Conservation (phyloP, 1,140 invertebrate genomes). For the Pygmarrhopalites habei region DNA sequence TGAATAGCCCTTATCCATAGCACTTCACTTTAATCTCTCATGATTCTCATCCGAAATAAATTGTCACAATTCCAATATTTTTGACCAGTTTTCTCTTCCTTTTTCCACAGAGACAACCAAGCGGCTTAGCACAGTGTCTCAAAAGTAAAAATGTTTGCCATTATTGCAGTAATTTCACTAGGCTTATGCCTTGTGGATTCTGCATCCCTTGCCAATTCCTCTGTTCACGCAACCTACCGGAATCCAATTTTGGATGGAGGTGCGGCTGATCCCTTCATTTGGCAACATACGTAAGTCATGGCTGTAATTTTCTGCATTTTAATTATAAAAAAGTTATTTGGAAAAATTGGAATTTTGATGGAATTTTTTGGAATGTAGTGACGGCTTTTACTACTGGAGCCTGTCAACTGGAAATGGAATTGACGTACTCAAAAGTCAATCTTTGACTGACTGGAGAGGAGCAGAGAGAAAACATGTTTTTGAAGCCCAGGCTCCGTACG, state of each 20-base stretch:
- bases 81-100: too few relatives aligned
- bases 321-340: too few relatives aligned
- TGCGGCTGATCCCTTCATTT: slow-evolving; percentile 23
- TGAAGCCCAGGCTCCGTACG: slow-evolving; percentile 11
- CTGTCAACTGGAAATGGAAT: slow-evolving; percentile 40
- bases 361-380: too few relatives aligned
- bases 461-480: slow-evolving; percentile 20
- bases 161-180: not conserved
- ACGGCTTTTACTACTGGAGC: slow-evolving; percentile 43
- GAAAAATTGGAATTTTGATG: too few relatives aligned
- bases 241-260: slow-evolving; percentile 24
- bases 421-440: slow-evolving; percentile 46
- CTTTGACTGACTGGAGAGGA: slow-evolving; percentile 40
- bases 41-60: too few relatives aligned
- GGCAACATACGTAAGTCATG: slow-evolving; percentile 13
- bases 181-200: not conserved
- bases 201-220: not conserved
- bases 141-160: too few relatives aligned
- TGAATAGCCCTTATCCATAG: too few relatives aligned
- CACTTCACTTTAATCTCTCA: too few relatives aligned
- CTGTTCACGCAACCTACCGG: slow-evolving; percentile 1
- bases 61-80: too few relatives aligned
- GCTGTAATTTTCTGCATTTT: not conserved
- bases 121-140: too few relatives aligned
- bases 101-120: too few relatives aligned